A percentile compares a stretch with the other conserved stretches of the same genome.
Conservation (phyloP, 2,113 vertebrate genomes). For the Tyrannus savana region DNA sequence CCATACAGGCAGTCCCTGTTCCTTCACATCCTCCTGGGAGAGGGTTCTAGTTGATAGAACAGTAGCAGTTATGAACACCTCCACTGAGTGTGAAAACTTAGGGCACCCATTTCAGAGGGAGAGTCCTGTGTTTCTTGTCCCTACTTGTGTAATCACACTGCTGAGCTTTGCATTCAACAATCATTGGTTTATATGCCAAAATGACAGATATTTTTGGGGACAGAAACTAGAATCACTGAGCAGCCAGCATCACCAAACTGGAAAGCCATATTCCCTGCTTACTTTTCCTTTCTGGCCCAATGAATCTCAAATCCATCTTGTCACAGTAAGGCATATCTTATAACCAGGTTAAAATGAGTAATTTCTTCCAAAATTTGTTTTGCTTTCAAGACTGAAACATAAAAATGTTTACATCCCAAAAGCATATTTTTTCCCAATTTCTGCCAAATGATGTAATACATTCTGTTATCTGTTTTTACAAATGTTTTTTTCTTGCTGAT, state of each 20-base stretch:
- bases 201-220: background rate
- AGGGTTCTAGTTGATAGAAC: background rate
- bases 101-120: background rate
- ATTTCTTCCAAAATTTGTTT: background rate
- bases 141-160: background rate
- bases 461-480: background rate
- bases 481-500: background rate
- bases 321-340: background rate
- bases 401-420: background rate
- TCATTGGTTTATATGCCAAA: background rate
- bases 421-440: background rate
- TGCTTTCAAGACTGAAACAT: background rate
- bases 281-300: background rate
- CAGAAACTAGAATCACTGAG: background rate
- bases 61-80: background rate
- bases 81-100: background rate
- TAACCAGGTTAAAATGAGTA: background rate
- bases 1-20: background rate
- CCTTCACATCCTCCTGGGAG: background rate
- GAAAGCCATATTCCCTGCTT: background rate
- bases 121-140: background rate
- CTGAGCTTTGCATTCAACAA: background rate
- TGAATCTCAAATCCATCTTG: background rate
- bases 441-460: background rate
- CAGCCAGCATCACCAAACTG: background rate